Evolutionary conservation across 2,797 vertebrate species (phyloP).

Genomic region (Emydoidea blandingii): DNA sequence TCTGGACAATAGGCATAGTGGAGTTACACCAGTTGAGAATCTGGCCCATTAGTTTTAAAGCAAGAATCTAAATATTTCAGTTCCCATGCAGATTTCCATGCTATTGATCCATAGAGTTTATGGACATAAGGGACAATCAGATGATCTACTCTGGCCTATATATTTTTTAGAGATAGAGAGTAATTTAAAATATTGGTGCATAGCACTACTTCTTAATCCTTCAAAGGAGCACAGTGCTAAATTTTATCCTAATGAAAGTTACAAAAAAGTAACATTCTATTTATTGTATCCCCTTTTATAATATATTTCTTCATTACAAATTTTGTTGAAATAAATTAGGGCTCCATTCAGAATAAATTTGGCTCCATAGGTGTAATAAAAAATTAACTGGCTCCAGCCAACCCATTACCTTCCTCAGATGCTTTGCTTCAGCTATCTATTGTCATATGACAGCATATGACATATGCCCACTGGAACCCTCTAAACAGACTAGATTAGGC

Average conservation of each 20-base stretch:
- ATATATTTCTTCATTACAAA: not conserved
- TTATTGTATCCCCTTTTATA: not conserved
- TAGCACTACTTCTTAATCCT: not conserved
- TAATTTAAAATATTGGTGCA: not conserved
- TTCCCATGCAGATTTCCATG: not conserved
- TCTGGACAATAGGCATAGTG: not conserved
- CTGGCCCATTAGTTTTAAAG: not conserved
- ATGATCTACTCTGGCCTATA: not conserved
- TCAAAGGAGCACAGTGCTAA: accelerated
- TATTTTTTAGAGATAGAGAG: not conserved
- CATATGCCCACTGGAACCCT: not conserved
- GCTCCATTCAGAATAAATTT: not conserved
- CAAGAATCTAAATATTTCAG: not conserved
- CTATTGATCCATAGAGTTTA: not conserved
- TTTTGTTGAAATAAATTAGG: not conserved
- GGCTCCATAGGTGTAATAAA: not conserved
- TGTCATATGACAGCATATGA: not conserved
- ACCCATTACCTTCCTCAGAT: not conserved
- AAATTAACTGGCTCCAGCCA: not conserved
- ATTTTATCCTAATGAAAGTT: not conserved
- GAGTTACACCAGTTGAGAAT: not conserved
- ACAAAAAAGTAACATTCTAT: not conserved
- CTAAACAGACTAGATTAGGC: not conserved
- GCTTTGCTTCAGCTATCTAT: not conserved
- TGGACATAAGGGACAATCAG: not conserved